phyloP scores from a whole-genome alignment of 1,140 invertebrate species.

The Drosophila chauvacae region DNA sequence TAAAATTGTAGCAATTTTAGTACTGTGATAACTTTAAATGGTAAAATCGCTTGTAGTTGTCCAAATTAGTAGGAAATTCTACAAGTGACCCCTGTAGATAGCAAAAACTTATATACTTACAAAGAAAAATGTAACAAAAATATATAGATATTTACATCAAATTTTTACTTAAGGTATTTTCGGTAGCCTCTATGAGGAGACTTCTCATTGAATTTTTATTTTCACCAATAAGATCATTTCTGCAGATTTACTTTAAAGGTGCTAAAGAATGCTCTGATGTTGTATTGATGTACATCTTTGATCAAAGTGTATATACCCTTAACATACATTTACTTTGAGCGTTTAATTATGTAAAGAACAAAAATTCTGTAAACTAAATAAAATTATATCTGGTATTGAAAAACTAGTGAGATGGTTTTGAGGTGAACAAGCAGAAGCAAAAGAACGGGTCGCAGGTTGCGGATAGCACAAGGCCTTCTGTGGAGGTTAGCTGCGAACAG shows the following conservation, averaged over 20 bases:
- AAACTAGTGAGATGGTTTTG: no score
- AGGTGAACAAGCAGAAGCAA: no score
- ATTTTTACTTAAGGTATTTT: not conserved
- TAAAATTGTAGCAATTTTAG: not conserved
- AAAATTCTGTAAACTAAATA: not conserved
- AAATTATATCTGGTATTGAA: not conserved
- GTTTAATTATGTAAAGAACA: not conserved
- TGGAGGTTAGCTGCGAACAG: no score
- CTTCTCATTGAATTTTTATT: not conserved
- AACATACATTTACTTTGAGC: not conserved
- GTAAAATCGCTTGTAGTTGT: slow-evolving; percentile 1
- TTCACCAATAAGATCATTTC: not conserved
- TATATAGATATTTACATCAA: not conserved
- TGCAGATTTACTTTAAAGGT: slow-evolving; percentile 4
- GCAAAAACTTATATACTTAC: not conserved
- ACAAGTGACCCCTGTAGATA: not conserved
- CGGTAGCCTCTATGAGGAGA: not conserved
- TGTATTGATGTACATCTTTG: not conserved
- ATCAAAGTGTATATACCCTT: not conserved
- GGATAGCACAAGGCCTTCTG: no score
- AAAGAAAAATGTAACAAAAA: not conserved
- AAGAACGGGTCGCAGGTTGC: no score
- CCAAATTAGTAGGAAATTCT: not conserved
- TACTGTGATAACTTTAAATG: slow-evolving; percentile 10
- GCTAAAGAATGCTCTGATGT: not conserved